These are phyloP conservation scores for Platanista minor DNA, from an alignment of 2,113 vertebrate species.

Conservation along the genomic window DNA sequence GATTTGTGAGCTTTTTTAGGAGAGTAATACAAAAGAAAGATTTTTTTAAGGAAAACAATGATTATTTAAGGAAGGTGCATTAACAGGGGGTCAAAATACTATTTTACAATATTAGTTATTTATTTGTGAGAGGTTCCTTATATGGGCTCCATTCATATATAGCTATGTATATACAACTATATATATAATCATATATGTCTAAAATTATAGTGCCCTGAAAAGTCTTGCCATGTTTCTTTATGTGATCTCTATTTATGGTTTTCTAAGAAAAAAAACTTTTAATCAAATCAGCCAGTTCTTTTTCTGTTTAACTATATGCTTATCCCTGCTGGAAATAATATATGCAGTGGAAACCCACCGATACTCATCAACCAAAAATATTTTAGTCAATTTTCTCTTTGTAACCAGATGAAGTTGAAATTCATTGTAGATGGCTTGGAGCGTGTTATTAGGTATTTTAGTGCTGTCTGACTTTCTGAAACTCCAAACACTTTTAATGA, in stretches of 20 bases:
- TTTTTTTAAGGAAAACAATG: not conserved
- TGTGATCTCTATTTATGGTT: not conserved
- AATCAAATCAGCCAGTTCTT: conserved; percentile 21
- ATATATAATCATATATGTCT: not conserved
- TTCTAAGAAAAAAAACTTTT: not conserved
- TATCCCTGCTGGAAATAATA: conserved; percentile 31
- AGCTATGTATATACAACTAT: not conserved
- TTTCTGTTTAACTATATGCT: conserved; percentile 28
- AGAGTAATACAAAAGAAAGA: not conserved
- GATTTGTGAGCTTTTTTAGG: not conserved
- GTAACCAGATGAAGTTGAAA: conserved; percentile 35
- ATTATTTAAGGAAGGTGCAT: not conserved
- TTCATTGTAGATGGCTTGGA: not conserved
- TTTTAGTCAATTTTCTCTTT: conserved; percentile 50
- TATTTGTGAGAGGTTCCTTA: not conserved
- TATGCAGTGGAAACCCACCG: conserved; percentile 24
- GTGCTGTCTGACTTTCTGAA: conserved; percentile 54
- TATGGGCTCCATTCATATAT: not conserved
- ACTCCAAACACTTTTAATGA: conserved; percentile 53
- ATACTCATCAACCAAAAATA: conserved; percentile 22
- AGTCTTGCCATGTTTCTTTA: not conserved
- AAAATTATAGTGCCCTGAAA: not conserved
- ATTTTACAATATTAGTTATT: not conserved
- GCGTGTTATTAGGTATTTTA: conserved; percentile 28
- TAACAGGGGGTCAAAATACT: not conserved